Evolutionary conservation across 2,888 invertebrate species (phyloP).

Genomic region (Lagria hirta): DNA sequence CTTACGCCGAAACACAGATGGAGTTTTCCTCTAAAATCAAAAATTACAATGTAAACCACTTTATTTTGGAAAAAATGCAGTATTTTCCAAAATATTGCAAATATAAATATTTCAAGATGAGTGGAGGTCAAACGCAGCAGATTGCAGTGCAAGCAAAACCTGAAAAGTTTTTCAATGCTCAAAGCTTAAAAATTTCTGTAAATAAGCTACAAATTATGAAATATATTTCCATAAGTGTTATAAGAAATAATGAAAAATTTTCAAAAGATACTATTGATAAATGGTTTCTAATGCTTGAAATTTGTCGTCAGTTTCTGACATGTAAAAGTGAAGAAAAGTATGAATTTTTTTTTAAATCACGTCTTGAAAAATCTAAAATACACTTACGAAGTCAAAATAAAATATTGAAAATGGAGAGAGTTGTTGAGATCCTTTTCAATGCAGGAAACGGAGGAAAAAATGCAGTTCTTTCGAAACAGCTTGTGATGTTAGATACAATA

Average conservation of each 20-base stretch:
- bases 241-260: constrained; percentile 26
- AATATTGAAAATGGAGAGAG: no score
- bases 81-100: constrained; percentile 31
- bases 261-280: constrained; percentile 19
- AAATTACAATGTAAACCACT: constrained; percentile 31
- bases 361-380: no score
- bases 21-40: constrained; percentile 30
- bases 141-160: constrained; percentile 31
- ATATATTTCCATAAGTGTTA: constrained; percentile 27
- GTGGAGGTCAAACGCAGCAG: constrained; percentile 25
- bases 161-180: constrained; percentile 33
- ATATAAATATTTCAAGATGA: constrained; percentile 26
- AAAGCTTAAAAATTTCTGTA: constrained; percentile 30
- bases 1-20: constrained; percentile 34
- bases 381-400: no score
- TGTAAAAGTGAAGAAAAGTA: constrained; percentile 23
- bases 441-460: no score
- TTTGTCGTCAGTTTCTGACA: constrained; percentile 24
- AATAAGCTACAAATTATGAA: constrained; percentile 33
- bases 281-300: constrained; percentile 34
- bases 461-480: no score
- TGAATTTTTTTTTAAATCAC: constrained; percentile 34
- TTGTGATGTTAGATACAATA: no score
- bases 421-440: no score
- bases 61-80: constrained; percentile 30